These are phyloP conservation scores for Lontra canadensis DNA, from an alignment of 2,113 vertebrate species.

Conservation along the genomic window DNA sequence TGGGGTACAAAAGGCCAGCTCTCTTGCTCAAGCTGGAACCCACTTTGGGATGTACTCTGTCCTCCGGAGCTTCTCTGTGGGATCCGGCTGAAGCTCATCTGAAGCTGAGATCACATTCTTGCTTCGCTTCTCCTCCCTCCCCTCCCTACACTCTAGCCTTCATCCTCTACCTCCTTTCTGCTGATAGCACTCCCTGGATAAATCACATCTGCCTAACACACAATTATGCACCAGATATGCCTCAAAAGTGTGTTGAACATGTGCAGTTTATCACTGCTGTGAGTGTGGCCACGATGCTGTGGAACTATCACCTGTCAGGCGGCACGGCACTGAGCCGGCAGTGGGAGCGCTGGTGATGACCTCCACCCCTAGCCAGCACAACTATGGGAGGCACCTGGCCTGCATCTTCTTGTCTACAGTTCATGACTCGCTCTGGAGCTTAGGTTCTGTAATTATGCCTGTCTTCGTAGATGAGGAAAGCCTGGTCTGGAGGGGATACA, in stretches of 20 bases:
- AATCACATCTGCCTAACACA: neutral
- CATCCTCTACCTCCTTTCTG: neutral
- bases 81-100: accelerated
- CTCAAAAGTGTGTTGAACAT: neutral
- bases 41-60: neutral
- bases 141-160: neutral
- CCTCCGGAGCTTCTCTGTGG: neutral
- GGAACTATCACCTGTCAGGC: no score
- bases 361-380: accelerated
- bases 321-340: neutral
- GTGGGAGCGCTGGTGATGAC: accelerated
- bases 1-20: neutral
- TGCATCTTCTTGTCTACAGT: neutral
- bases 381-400: neutral
- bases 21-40: neutral
- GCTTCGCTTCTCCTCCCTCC: neutral
- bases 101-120: neutral
- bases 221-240: neutral
- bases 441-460: neutral
- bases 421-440: neutral
- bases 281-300: neutral
- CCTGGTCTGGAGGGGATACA: neutral
- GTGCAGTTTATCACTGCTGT: neutral
- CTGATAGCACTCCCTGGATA: neutral
- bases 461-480: neutral